Base-by-base conservation (phyloP, 2,888 invertebrate genomes). In the Scaptomyza cyrtandrae region DNA sequence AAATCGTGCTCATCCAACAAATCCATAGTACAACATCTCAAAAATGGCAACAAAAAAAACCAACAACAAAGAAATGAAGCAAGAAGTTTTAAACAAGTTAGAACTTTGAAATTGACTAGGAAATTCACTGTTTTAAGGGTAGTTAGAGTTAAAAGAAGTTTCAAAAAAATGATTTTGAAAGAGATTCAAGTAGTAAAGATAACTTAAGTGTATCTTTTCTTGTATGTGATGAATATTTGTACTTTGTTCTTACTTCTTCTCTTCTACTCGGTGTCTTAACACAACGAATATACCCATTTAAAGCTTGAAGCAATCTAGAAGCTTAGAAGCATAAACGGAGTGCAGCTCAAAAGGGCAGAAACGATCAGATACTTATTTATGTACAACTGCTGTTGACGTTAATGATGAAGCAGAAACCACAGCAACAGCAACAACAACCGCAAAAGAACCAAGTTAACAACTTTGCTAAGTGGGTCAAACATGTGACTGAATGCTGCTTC, bases 1-100 rank as follows among this genome's bases (percentile, higher is more conserved):
- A 72, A 82, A 69, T 79, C 80, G 80, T 80, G 80, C 80, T 43
- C 54, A 55, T 61, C 45, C 61, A 41, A 49, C 48, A 45, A 55
- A 74, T 39, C n/a, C 33, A 61, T 29, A 39, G 43, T 48, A 7
- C n/a, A 37, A 6, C 45, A 29, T 49, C 44, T 13, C 37, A 41
- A 37, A 19, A 16, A 48, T 35, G 41, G 45, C 31, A 31, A n/a
- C n/a, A n/a, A n/a, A n/a, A n/a, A 31, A 46, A 16, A 44, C 2
- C 24, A 19, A 13, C 49, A 19, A 24, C 35, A 27, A 14, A 24
- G 5, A 19, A 50, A 57, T 45, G 41, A 33, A 16, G 7, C 29
- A 9, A 9, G 0, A 1, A 14, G 1, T 19, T 19, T 19, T 19
- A 19, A 54, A 49, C 37, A 14, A 44, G 41, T 33, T 33, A 31